These are phyloP conservation scores for Micromys minutus DNA, from an alignment of 2,113 vertebrate species.

Conservation along the genomic window DNA sequence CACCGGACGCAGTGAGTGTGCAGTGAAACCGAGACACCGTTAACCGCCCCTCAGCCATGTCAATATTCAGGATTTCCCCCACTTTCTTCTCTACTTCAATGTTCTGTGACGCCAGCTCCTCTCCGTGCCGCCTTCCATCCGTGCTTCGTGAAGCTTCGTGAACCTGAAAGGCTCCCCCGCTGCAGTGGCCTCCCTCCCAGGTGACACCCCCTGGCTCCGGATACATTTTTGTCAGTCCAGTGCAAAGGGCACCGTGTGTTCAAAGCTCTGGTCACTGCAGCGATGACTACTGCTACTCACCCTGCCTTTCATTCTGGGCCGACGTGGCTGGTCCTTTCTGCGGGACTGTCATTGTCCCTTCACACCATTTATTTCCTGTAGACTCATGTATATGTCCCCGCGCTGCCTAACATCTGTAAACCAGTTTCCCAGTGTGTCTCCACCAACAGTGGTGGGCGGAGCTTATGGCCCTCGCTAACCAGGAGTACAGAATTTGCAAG, in stretches of 20 bases:
- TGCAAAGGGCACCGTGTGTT: not conserved
- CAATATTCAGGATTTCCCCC: not conserved
- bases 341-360: not conserved
- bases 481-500: not conserved
- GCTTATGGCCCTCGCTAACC: no score
- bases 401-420: not conserved
- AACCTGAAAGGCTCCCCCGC: not conserved
- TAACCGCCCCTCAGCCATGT: not conserved
- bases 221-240: not conserved
- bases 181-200: not conserved
- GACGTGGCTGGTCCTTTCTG: not conserved
- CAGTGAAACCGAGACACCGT: not conserved
- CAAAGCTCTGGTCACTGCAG: not conserved
- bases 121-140: not conserved
- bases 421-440: not conserved
- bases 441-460: not conserved
- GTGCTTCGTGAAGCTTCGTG: not conserved
- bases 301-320: not conserved
- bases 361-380: not conserved
- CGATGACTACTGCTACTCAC: no score
- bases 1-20: not conserved
- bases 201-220: not conserved
- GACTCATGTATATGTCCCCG: not conserved
- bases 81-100: not conserved
- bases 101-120: not conserved